Base-by-base conservation (phyloP, 2,797 vertebrate genomes). In the Bovichtus variegatus region DNA sequence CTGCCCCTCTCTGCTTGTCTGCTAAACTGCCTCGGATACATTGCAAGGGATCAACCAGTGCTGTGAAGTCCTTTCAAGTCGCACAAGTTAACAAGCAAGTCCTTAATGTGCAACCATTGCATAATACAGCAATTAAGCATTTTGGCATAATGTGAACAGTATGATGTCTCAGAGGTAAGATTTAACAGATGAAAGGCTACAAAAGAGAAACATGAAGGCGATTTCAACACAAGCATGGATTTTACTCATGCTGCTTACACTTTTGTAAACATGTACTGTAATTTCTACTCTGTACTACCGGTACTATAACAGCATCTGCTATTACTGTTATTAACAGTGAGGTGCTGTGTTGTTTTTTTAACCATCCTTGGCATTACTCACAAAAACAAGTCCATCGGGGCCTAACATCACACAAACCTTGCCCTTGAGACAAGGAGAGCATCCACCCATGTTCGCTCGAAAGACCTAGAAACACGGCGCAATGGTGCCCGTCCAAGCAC, bases 401-500 rank as follows among this genome's bases (percentile, higher is more conserved):
- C 44, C 27, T 58, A 47, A 81, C 68, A 78, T 78, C 74, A 78
- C 41, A 53, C 49, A 73, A 67, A 71, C 43, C 66, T 74, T 57
- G 57, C 68, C 75, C 71, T 72, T 67, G 73, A 85, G 88, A 75
- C 73, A 36, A 47, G 60, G 41, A 80, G 74, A 49, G 44, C 65
- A 67, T 84, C 64, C 74, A 41, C 49, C 83, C 66, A 53, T 76
- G 82, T 87, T 68, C 41, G 54, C 79, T 46, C 77, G n/a, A 62
- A 74, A 86, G 73, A 77, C 72, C 70, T 38, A 49, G 31, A 76
- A 69, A 83, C 44, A 18, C 66, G 55, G 58, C 78, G 79, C 78
- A 66, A 78, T 16, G 43, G n/a, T 77, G 54, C 21, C 69, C 67
- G 43, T 65, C 44, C 68, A 61, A 51, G 41, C n/a, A 9, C 23